Evolutionary conservation across 2,797 vertebrate species (phyloP).

Genomic region (Todus mexicanus): DNA sequence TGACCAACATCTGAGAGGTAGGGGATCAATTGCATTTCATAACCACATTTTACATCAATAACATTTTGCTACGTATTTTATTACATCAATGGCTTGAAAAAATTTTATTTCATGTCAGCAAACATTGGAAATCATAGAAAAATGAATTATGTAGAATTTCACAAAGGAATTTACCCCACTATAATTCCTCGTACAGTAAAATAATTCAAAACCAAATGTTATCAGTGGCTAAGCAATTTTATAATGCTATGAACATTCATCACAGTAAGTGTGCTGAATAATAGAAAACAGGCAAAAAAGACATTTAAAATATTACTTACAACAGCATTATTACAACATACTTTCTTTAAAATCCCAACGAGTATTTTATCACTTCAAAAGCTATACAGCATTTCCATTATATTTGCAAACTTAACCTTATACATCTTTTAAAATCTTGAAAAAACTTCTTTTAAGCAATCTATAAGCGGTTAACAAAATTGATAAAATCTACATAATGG

Average conservation of each 20-base stretch:
- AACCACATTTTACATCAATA: not conserved
- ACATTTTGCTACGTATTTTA: conserved; percentile 55
- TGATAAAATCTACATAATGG: conserved; percentile 76
- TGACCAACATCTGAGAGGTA: not conserved
- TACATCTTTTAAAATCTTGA: conserved; percentile 80
- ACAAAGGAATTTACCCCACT: conserved; percentile 77
- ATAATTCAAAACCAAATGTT: conserved; percentile 70
- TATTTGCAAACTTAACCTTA: conserved; percentile 82
- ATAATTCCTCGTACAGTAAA: conserved; percentile 72
- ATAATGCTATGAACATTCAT: conserved; percentile 78
- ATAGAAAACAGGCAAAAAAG: conserved; percentile 74
- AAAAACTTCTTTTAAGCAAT: conserved; percentile 74
- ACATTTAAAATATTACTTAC: conserved; percentile 77
- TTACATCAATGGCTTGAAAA: conserved; percentile 79
- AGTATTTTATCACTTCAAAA: conserved; percentile 77
- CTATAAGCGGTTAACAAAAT: conserved; percentile 80
- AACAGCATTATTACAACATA: conserved; percentile 75
- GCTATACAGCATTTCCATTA: conserved; percentile 81
- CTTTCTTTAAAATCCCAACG: conserved; percentile 73
- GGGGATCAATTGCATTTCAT: not conserved
- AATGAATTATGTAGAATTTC: conserved; percentile 78
- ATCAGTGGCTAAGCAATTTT: conserved; percentile 74
- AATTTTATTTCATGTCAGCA: conserved; percentile 78
- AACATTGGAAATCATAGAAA: conserved; percentile 81
- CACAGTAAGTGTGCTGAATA: conserved; percentile 75